Base-by-base conservation (phyloP, 1,140 invertebrate genomes). In the Amyelois transitella region DNA sequence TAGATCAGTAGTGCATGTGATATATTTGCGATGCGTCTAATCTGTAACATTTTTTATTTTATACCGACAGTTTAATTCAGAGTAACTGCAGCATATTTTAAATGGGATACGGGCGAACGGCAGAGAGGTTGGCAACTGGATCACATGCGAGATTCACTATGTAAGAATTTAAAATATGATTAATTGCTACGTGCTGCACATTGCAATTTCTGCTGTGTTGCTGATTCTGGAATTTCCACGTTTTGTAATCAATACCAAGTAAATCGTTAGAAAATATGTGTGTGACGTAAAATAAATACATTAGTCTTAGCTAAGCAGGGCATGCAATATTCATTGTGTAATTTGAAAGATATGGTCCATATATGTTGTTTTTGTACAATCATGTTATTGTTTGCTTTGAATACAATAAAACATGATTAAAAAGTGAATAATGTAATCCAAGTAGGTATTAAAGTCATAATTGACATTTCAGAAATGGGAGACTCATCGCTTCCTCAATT, bases 81-180 rank as follows among this genome's bases (percentile, higher is more conserved):
- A 14, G 32, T 14, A 38, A 14, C n/a, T n/a, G n/a, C n/a, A n/a
- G n/a, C n/a, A n/a, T n/a, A n/a, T n/a, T n/a, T n/a, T n/a, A n/a
- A n/a, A n/a, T n/a, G n/a, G n/a, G n/a, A n/a, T n/a, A n/a, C n/a
- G n/a, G n/a, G n/a, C 25, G 25, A 12, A 28, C 1, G 7, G 25
- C 7, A 28, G 25, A 28, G 50, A 3, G 43, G 12, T 49, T 28
- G 25, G 3, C 28, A 25, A 47, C n/a, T 49, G 43, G 47, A 48
- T 21, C 53, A 58, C 45, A 44, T 53, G 14, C 58, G 43, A 38
- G 32, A 38, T 38, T 75, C 63, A 72, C 72, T 67, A 57, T 60
- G 54, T 49, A 69, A 66, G 66, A 66, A 78, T 74, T 66, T 70
- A 61, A 63, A 45, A 63, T 56, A 58, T 67, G 73, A 75, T 70